Percentiles rank a stretch among this genome's conserved stretches.
Evolutionary conservation across 2,797 vertebrate species (phyloP).

Genomic region (Gambelia wislizenii): DNA sequence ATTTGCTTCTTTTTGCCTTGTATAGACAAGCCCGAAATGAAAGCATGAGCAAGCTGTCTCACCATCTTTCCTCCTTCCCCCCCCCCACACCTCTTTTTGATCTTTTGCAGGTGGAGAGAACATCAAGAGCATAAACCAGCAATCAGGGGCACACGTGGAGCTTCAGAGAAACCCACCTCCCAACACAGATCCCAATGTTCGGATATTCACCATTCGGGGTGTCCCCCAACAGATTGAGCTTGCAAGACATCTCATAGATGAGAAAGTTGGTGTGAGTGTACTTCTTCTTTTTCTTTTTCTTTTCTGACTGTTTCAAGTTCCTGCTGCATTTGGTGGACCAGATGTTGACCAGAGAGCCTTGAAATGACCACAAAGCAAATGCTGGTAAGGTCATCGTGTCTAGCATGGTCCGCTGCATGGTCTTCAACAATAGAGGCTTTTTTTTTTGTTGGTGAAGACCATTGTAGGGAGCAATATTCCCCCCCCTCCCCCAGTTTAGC

Average conservation of each 20-base stretch:
- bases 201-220: constrained; percentile 96
- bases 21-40: too few relatives aligned
- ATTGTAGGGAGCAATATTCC: too few relatives aligned
- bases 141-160: constrained; percentile 96
- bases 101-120: constrained; percentile 90
- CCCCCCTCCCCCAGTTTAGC: too few relatives aligned
- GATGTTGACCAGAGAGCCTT: background rate
- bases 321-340: too few relatives aligned
- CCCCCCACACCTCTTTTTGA: too few relatives aligned
- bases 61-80: background rate
- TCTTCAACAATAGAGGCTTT: too few relatives aligned
- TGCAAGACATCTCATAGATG: constrained; percentile 96
- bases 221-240: constrained; percentile 94
- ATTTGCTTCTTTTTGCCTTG: too few relatives aligned
- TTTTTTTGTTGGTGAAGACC: background rate
- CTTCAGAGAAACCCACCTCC: constrained; percentile 96
- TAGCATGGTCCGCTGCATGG: too few relatives aligned
- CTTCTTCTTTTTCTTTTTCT: too few relatives aligned
- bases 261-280: constrained; percentile 94
- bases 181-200: constrained; percentile 92
- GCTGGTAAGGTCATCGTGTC: background rate
- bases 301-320: background rate
- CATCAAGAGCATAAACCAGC: constrained; percentile 99
- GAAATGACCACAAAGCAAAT: background rate
- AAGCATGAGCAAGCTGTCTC: background rate